Evolutionary conservation across 2,888 invertebrate genomes (phyloP), one percentile per base, ranked within the genome.

Genomic region (Proisotoma minuta): DNA sequence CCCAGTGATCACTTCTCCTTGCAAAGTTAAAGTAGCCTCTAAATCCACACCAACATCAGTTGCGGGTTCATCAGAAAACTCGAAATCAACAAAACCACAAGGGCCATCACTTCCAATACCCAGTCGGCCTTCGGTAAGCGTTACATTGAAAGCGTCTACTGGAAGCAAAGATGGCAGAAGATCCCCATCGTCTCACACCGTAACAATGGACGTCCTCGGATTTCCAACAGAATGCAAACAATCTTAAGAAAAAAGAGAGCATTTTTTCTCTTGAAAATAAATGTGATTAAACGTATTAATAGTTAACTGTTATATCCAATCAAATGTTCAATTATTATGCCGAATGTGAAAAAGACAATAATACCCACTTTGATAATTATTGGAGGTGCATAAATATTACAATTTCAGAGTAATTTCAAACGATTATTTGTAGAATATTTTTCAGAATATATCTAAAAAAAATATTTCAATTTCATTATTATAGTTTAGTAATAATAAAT

Each of bases 201-300:
- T 68, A 8, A 67, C 65, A 39, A 68, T 70, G 70, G 70, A 70
- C 48, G 40, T 70, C 26, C 28, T 70, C 15, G 65, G 70, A 50
- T 60, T 67, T 60, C 70, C 70, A n/a, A 65, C 68, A 1, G 70
- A 70, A 54, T 70, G 70, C 60, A 70, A 70, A 47, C 70, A 70
- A 49, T 65, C 65, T 18, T 56, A 60, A 49, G 24, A 10, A 34
- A 10, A 34, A 34, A 34, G 34, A 34, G 8, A 34, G 15, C 8
- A 34, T 34, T 8, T 34, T 8, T 10, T 34, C 15, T 34, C 34
- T 34, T 34, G n/a, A n/a, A n/a, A n/a, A n/a, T n/a, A n/a, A 34
- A 34, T 34, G 34, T 34, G 15, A 34, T 8, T 10, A 34, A 34
- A 34, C 8, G 34, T 34, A 10, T 10, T 34, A 34, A 34, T 34